Conservation (phyloP, 2,888 invertebrate genomes). For the Beris chalybata region DNA sequence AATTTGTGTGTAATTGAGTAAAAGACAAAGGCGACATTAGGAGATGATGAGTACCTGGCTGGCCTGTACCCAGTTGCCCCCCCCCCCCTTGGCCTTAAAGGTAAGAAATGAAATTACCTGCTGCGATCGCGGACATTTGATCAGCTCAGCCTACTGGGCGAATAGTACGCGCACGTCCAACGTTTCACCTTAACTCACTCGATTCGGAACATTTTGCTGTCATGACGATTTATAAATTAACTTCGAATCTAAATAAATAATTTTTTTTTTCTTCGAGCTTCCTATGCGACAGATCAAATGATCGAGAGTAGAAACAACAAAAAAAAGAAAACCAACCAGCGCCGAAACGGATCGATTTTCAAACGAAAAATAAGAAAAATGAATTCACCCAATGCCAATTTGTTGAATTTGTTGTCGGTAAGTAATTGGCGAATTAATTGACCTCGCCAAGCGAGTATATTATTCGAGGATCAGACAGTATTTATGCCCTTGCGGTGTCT, state of each 20-base stretch:
- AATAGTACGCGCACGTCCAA: background rate
- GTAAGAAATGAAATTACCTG: background rate
- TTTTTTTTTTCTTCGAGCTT: slow-evolving; percentile 31
- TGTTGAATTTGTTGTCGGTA: slow-evolving; percentile 39
- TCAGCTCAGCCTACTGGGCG: background rate
- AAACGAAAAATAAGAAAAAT: slow-evolving; percentile 18
- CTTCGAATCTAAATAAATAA: slow-evolving; percentile 37
- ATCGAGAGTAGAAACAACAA: slow-evolving; percentile 11
- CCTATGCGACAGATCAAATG: slow-evolving; percentile 9
- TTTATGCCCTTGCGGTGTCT: slow-evolving; percentile 38
- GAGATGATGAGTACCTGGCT: slow-evolving; percentile 9
- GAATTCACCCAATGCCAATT: slow-evolving; percentile 37
- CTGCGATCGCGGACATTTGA: background rate
- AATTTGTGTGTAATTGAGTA: slow-evolving; percentile 38
- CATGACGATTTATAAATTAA: slow-evolving; percentile 37
- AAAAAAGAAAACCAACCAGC: background rate
- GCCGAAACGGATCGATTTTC: too few species aligned
- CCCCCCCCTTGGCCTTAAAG: too few species aligned
- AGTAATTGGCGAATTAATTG: slow-evolving; percentile 40
- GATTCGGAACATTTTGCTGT: slow-evolving; percentile 30
- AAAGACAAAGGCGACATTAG: slow-evolving; percentile 17
- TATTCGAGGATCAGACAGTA: slow-evolving; percentile 27
- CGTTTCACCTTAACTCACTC: slow-evolving; percentile 9
- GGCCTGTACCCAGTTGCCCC: too few species aligned
- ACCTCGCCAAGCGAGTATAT: slow-evolving; percentile 26